A percentile compares a stretch with the other conserved stretches of the same genome.
Evolutionary conservation across 2,113 vertebrate species (phyloP).

Genomic region (Dolichotis patagonum): DNA sequence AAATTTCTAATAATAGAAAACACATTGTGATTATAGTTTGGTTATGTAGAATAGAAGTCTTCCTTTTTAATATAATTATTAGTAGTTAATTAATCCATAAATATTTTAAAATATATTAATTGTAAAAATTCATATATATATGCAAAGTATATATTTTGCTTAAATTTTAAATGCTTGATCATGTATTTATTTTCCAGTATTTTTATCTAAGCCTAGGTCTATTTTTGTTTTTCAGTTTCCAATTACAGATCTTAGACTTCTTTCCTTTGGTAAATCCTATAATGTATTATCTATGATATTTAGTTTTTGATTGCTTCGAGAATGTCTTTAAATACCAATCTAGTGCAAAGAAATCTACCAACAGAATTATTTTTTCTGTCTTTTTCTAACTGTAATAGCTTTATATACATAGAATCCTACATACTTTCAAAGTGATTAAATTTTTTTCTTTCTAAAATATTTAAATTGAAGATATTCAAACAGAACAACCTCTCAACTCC

Average conservation of each 20-base stretch:
- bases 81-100: not conserved
- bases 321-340: not conserved
- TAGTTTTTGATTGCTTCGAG: not conserved
- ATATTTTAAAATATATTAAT: slow-evolving; percentile 1
- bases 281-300: not conserved
- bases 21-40: not conserved
- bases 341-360: not conserved
- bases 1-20: not conserved
- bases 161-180: not conserved
- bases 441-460: slow-evolving; percentile 6
- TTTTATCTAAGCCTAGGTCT: slow-evolving; percentile 8
- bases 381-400: not conserved
- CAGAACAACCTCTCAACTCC: not conserved
- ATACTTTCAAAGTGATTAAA: not conserved
- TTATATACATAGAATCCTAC: not conserved
- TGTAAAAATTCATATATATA: not conserved
- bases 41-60: not conserved
- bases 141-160: not conserved
- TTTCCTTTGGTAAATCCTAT: not conserved
- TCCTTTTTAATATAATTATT: not conserved
- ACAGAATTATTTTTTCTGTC: slow-evolving; percentile 6
- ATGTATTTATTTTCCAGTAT: not conserved
- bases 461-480: not conserved
- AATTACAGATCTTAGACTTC: not conserved
- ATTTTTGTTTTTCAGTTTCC: not conserved